These are phyloP conservation scores for Metacarcinus magister DNA, from an alignment of 2,888 invertebrate genomes.

Conservation along the genomic window DNA sequence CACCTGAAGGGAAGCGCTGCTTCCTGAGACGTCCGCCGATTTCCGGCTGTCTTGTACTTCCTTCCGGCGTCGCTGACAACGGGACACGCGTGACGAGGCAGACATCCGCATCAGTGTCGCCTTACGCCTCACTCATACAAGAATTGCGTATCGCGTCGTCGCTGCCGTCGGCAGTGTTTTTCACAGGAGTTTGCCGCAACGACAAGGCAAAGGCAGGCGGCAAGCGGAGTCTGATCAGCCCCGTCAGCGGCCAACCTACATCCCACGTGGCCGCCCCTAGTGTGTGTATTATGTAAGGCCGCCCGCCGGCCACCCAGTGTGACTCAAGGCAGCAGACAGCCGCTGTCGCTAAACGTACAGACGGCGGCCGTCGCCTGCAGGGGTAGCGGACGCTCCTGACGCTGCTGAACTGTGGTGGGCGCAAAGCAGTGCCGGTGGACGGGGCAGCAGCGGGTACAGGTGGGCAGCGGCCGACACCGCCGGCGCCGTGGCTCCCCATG, in stretches of 20 bases:
- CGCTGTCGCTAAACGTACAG: conserved; percentile 47
- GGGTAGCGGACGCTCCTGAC: conserved; percentile 28
- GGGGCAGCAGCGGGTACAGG: conserved; percentile 50
- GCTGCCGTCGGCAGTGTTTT: conserved; percentile 46
- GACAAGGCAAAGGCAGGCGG: conserved; percentile 41
- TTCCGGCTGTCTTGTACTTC: neutral
- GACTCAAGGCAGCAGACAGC: neutral
- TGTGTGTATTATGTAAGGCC: conserved; percentile 48
- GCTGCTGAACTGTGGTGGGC: neutral
- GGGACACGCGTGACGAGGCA: conserved; percentile 50
- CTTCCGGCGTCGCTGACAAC: neutral
- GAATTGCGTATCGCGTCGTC: neutral
- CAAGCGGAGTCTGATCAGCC: neutral
- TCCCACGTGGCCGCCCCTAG: conserved; percentile 39
- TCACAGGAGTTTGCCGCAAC: conserved; percentile 56
- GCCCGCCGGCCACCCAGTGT: neutral
- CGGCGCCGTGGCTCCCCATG: conserved; percentile 75
- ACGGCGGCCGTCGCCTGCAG: conserved; percentile 35
- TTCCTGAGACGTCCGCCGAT: neutral
- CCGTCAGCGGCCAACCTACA: neutral
- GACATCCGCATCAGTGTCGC: neutral
- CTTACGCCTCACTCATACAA: neutral
- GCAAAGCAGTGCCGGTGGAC: neutral
- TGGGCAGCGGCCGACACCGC: conserved; percentile 53
- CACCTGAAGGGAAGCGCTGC: neutral